phyloP scores from a whole-genome alignment of 2,797 vertebrate species.

The Pipistrellus kuhlii region DNA sequence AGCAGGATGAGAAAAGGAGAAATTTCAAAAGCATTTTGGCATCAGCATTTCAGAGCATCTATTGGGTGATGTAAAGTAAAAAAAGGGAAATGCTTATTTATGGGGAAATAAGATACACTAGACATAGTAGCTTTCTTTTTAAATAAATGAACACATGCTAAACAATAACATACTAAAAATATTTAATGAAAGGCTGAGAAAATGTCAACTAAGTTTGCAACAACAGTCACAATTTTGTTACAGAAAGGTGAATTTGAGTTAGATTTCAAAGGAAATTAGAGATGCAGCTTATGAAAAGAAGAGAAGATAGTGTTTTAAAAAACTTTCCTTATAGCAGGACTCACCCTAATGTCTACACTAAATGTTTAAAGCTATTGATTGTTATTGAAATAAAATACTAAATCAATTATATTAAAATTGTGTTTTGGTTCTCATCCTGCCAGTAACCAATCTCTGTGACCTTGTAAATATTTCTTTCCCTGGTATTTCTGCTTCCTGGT shows the following conservation, averaged over 20 bases:
- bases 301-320: not conserved
- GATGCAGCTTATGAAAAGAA: not conserved
- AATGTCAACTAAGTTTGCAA: not conserved
- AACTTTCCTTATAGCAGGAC: not conserved
- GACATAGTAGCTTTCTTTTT: not conserved
- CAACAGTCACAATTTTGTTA: slow-evolving; percentile 24
- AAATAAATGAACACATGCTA: not conserved
- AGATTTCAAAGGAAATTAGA: slow-evolving; percentile 37
- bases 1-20: not conserved
- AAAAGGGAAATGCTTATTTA: not conserved
- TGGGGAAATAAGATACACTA: slow-evolving; percentile 3
- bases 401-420: not conserved
- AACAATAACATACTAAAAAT: not conserved
- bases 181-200: not conserved
- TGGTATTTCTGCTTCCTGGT: not conserved
- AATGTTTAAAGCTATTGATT: not conserved
- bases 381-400: slow-evolving; percentile 21
- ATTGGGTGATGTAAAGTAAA: not conserved
- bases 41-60: not conserved
- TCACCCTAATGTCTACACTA: not conserved
- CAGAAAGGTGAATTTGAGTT: slow-evolving; percentile 20
- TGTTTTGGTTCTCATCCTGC: not conserved
- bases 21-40: not conserved
- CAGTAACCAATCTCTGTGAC: not conserved
- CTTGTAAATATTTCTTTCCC: not conserved